Percentiles rank a stretch among this genome's conserved stretches.
phyloP scores from a whole-genome alignment of 1,140 invertebrate species.

The Dryas iulia region DNA sequence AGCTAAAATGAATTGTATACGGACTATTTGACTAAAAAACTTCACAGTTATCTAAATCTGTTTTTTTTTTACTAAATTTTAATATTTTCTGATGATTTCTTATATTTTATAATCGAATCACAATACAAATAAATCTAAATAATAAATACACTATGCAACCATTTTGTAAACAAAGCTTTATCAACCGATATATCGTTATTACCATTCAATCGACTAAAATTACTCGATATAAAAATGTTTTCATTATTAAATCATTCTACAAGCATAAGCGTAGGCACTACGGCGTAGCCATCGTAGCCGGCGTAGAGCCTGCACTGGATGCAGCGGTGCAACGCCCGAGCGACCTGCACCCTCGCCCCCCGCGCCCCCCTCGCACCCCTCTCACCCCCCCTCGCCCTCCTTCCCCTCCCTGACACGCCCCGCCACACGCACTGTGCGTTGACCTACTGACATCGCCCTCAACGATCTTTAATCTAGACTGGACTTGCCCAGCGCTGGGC shows the following conservation, averaged over 20 bases:
- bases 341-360: conserved; percentile 40
- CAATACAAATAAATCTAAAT: too few species aligned
- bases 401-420: conserved; percentile 44
- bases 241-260: conserved; percentile 31
- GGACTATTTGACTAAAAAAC: background rate
- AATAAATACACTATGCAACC: background rate
- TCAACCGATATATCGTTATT: background rate
- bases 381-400: conserved; percentile 30
- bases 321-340: conserved; percentile 69
- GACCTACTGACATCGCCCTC: conserved; percentile 73
- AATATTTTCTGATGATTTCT: background rate
- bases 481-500: conserved; percentile 43
- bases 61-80: background rate
- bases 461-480: conserved; percentile 73
- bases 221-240: conserved; percentile 9
- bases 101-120: too few species aligned
- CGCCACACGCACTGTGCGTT: conserved; percentile 73
- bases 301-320: conserved; percentile 57
- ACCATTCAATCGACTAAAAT: conserved; percentile 28
- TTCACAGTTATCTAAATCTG: background rate
- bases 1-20: background rate
- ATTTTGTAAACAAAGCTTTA: background rate
- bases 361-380: background rate
- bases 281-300: conserved; percentile 55
- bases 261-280: conserved; percentile 38